Base-by-base conservation (phyloP, 1,140 invertebrate species). In the Platyura marginata region DNA sequence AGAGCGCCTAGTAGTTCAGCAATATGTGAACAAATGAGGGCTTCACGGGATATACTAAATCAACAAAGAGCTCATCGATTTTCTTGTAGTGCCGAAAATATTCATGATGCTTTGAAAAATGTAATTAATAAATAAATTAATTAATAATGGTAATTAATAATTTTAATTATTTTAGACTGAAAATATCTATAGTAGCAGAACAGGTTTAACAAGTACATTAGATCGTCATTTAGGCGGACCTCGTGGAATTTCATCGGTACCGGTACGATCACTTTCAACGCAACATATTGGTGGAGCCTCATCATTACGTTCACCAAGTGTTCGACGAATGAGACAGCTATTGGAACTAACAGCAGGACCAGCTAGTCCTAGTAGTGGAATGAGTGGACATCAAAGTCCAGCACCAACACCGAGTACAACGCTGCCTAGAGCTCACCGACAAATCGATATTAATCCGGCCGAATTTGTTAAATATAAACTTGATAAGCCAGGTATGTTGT, bases 381-480 rank as follows among this genome's bases (percentile, higher is more conserved):
- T 64, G 13, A 67, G 67, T 34, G 66, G 68, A 8, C 69, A 70
- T 45, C 75, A 74, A 16, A 77, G 70, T 61, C 75, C 71, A 21
- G 77, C 71, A 44, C 78, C 66, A 19, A 86, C 76, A 52, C 82
- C 74, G 16, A 78, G 78, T 41, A 78, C 79, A 3, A 77, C 81
- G 20, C 71, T 83, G 51, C 79, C 82, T 23, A 70, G 75, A 51
- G 68, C 67, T 48, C 67, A 75, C 51, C 67, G 81, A 55, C 75
- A 85, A 56, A 69, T 89, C 51, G 84, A 88, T 61, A 87, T 89
- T 51, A 88, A 89, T 70, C 82, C 84, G 53, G 82, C 82, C 76
- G 86, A 92, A 66, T 92, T 90, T 63, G 71, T 86, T 51, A 90
- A 90, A 64, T 92, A 92, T 64, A 90, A 89, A 65, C 75, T 87